Percentiles rank a stretch among this genome's conserved stretches.
Conservation (phyloP, 2,113 vertebrate species). For the Psophia crepitans region DNA sequence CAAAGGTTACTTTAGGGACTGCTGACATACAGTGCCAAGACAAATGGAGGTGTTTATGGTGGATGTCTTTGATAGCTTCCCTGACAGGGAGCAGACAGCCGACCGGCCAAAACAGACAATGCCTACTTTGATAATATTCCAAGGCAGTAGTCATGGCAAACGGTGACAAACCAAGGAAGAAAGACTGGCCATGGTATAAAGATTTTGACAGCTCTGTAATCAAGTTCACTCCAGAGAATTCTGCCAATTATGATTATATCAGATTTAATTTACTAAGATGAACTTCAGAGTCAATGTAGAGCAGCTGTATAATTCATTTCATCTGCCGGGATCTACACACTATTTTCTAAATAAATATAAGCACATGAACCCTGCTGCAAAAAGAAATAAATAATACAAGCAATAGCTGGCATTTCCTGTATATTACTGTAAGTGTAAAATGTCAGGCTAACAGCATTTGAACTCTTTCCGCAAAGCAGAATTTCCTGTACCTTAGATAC, state of each 20-base stretch:
- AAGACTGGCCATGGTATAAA: background rate
- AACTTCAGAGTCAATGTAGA: background rate
- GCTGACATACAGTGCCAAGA: background rate
- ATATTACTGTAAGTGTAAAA: background rate
- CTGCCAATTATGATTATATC: background rate
- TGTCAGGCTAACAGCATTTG: background rate
- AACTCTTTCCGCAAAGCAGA: background rate
- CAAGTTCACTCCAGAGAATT: background rate
- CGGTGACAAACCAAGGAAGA: background rate
- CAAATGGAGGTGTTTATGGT: background rate
- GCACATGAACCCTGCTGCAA: background rate
- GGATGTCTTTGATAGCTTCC: background rate
- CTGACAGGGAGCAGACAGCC: background rate
- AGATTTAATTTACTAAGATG: background rate
- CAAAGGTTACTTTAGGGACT: background rate
- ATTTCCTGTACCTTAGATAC: background rate
- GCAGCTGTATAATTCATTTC: background rate
- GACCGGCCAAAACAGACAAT: rapidly evolving
- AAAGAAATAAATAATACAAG: background rate
- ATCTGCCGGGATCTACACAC: background rate
- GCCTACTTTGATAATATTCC: background rate
- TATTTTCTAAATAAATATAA: background rate
- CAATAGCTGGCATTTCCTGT: background rate
- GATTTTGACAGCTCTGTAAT: background rate
- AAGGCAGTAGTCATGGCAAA: rapidly evolving